Percentiles rank a stretch among this genome's conserved stretches.
These are phyloP conservation scores for Pangasius sanitwongsei DNA, from an alignment of 2,797 vertebrate species.

Conservation along the genomic window DNA sequence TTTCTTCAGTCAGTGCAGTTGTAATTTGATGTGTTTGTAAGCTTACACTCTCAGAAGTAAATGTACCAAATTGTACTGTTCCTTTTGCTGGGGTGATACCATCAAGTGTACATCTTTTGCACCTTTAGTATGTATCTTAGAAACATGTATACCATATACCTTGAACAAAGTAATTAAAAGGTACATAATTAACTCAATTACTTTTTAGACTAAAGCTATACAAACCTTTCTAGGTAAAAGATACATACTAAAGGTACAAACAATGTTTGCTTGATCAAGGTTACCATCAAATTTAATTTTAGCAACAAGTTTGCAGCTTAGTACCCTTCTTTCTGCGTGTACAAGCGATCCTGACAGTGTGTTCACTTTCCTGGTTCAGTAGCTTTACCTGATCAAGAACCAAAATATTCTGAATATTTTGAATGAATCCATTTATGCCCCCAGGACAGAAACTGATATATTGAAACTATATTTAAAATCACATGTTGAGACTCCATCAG, in stretches of 20 bases:
- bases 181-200: background rate
- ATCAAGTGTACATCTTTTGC: no score
- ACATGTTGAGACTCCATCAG: background rate
- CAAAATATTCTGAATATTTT: no score
- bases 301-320: background rate
- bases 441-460: background rate
- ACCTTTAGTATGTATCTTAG: background rate
- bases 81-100: no score
- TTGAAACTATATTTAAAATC: background rate
- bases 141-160: background rate
- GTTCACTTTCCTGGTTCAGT: background rate
- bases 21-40: background rate
- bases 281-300: background rate
- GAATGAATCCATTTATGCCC: background rate
- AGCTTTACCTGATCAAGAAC: background rate
- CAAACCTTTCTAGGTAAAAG: background rate
- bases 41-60: background rate
- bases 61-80: background rate
- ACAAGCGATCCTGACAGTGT: background rate
- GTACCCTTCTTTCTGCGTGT: background rate
- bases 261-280: background rate
- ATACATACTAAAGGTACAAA: background rate
- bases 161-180: background rate
- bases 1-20: background rate
- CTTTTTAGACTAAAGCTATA: background rate